Percentiles rank a stretch among this genome's conserved stretches.
phyloP scores from a whole-genome alignment of 2,797 vertebrate genomes.

The Nyctalus aviator region DNA sequence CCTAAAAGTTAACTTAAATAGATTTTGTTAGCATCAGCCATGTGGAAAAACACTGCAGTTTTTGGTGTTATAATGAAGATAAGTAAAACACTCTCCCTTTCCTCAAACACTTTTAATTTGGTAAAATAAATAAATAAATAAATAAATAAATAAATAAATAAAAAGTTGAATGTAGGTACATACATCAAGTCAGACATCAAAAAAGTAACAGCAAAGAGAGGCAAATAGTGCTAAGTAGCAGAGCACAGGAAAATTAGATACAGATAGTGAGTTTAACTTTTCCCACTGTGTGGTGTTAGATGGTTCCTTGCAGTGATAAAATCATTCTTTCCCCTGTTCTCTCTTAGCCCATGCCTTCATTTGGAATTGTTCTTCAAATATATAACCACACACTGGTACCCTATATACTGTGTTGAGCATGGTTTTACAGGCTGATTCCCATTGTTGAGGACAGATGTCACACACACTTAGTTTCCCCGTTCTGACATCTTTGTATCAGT shows the following conservation, averaged over 20 bases:
- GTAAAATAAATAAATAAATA: not conserved
- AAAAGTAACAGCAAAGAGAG: not conserved
- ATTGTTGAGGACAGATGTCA: constrained; percentile 51
- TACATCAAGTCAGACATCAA: not conserved
- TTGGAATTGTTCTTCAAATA: constrained; percentile 24
- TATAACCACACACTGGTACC: not conserved
- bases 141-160: not conserved
- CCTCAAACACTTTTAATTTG: not conserved
- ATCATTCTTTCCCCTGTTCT: not conserved
- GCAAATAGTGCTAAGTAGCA: not conserved
- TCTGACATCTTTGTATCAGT: constrained; percentile 32
- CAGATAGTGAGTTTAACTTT: not conserved
- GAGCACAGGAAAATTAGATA: not conserved
- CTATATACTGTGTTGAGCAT: not conserved
- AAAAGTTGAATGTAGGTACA: not conserved
- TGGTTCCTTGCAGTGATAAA: not conserved
- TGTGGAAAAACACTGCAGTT: not conserved
- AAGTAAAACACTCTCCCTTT: not conserved
- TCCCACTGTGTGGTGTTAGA: not conserved
- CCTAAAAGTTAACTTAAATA: not conserved
- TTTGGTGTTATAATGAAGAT: not conserved
- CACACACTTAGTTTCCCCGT: constrained; percentile 26
- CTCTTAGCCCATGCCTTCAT: not conserved
- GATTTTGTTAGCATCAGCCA: not conserved
- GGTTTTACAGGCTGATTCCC: not conserved